Evolutionary conservation across 2,888 invertebrate species (phyloP), one percentile per base, ranked within the genome.

Genomic region (Coelogynopora nodosa): DNA sequence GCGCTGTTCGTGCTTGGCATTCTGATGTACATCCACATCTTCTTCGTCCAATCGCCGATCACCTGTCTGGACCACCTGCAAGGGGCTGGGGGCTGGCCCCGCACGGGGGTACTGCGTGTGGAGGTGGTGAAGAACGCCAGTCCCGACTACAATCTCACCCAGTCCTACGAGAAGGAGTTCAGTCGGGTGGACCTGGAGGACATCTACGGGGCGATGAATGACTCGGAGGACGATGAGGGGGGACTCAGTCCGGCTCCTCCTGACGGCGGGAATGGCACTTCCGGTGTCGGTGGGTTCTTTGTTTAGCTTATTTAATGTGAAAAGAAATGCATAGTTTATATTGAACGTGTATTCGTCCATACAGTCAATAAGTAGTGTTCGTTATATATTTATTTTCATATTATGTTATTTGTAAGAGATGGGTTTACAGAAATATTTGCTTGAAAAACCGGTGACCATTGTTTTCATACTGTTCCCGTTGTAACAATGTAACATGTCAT

Each of bases 11-110:
- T 97, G 86, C 95, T 99, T 92, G 95, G 96, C 90, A 95, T 97
- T 84, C 93, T 98, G 90, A 95, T 96, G 83, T 98, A 98, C 92
- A 96, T 99, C 90, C 99, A 99, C 91, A 94, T 96, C 91, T 95
- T 95, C 88, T 97, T 98, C 92, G 96, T 97, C 82, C 94, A 96
- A 90, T 94, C 96, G 88, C 97, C 98, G 2, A 95, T 96, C 86
- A 96, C 96, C 89, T 99, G 99, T 92, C 93, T 99, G 89, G 95
- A 96, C 91, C 95, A 96, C 91, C 94, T 97, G 94, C 95, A 90
- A n/a, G 74, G 26, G 67, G 27, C 2, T 29, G 94, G 95, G 89
- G 94, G 95, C 13, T 99, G 98, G 98, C 98, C 98, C 0, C 93
- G 96, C 88, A 96, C 97, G 92, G 98, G 98, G 0, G 96, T 99